Conservation (phyloP, 92 coral and sea anemone genomes). For the Bergia sp. region DNA sequence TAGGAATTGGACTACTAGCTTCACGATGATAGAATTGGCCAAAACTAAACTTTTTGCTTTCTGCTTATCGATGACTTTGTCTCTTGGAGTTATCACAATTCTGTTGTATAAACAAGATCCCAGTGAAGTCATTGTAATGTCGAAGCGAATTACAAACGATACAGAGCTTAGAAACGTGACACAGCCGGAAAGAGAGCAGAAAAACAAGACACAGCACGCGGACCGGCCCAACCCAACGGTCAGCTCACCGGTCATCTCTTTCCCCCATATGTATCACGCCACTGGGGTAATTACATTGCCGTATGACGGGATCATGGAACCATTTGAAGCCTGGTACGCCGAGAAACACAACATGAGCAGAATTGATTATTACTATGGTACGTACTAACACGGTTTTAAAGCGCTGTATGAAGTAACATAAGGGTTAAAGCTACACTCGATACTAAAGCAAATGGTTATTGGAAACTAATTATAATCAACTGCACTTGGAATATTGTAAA, state of each 20-base stretch:
- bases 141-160: slow-evolving; percentile 34
- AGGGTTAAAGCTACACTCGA: too few relatives aligned
- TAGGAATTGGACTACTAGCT: not conserved
- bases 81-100: slow-evolving; percentile 26
- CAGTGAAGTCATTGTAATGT: slow-evolving; percentile 13
- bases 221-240: not conserved
- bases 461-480: not conserved
- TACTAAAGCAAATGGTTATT: not conserved
- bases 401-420: not conserved
- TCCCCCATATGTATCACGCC: slow-evolving; percentile 56
- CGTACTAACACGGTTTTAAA: not conserved
- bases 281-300: slow-evolving; percentile 59
- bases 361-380: slow-evolving; percentile 59
- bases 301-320: slow-evolving; percentile 62
- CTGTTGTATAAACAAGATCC: slow-evolving; percentile 24
- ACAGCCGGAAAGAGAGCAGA: not conserved
- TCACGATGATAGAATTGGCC: not conserved
- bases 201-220: not conserved
- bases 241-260: slow-evolving; percentile 4
- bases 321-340: slow-evolving; percentile 61
- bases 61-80: slow-evolving; percentile 27
- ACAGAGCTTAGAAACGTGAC: slow-evolving; percentile 23
- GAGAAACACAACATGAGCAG: slow-evolving; percentile 58
- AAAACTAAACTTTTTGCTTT: slow-evolving; percentile 20
- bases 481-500: not conserved